A percentile compares a stretch with the other conserved stretches of the same genome.
Evolutionary conservation across 2,888 invertebrate genomes (phyloP).

Genomic region (Capitulum mitella): DNA sequence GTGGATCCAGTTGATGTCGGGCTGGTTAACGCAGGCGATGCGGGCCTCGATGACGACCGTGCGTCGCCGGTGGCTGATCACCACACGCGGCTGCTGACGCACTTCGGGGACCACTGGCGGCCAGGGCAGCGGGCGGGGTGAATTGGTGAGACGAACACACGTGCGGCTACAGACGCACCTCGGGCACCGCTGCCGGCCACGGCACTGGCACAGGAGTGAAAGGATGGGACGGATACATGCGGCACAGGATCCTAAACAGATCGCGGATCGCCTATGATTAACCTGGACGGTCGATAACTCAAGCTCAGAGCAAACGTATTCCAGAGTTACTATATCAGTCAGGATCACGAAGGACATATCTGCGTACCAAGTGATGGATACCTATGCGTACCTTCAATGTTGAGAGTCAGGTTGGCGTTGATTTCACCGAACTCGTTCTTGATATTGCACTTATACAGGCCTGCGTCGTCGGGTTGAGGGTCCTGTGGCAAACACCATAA

Average conservation of each 20-base stretch:
- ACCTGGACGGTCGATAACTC: too few relatives aligned
- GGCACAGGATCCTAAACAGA: too few relatives aligned
- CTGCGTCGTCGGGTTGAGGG: slow-evolving; percentile 91
- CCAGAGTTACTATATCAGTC: too few relatives aligned
- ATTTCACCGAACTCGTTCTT: slow-evolving; percentile 93
- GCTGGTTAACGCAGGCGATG: slow-evolving; percentile 87
- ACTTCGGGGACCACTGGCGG: background rate
- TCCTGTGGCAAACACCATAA: slow-evolving; percentile 62
- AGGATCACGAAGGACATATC: too few relatives aligned
- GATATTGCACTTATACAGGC: slow-evolving; percentile 95
- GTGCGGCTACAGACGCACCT: slow-evolving; percentile 57
- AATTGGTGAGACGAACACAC: background rate
- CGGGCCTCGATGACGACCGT: slow-evolving; percentile 89
- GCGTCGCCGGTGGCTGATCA: slow-evolving; percentile 48
- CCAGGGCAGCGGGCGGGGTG: background rate
- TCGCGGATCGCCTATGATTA: too few relatives aligned
- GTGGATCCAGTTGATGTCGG: slow-evolving; percentile 89
- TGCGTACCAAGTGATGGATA: too few relatives aligned
- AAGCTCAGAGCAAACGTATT: too few relatives aligned
- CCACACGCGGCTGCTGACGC: slow-evolving; percentile 30
- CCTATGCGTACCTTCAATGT: slow-evolving; percentile 91
- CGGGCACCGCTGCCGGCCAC: too few relatives aligned
- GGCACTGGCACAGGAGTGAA: too few relatives aligned
- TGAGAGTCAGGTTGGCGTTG: slow-evolving; percentile 92
- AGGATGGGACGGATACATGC: too few relatives aligned